phyloP scores from a whole-genome alignment of 2,888 invertebrate species.

The Schrankia costaestrigalis region DNA sequence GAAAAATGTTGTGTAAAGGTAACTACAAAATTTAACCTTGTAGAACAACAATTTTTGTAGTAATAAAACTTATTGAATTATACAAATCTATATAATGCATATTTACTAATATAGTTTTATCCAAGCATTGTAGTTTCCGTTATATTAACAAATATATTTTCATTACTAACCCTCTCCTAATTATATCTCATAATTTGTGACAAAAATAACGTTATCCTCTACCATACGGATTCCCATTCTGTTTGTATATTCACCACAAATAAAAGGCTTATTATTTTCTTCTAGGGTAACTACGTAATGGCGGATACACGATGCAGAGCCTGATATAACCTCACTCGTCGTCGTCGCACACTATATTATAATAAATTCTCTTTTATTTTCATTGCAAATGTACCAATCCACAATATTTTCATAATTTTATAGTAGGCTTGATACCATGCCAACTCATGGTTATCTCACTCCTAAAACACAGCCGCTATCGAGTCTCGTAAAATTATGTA shows the following conservation, averaged over 20 bases:
- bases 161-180: no score
- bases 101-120: no score
- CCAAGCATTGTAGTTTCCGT: no score
- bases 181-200: background rate
- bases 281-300: slow-evolving; percentile 15
- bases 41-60: no score
- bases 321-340: slow-evolving; percentile 8
- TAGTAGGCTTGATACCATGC: slow-evolving; percentile 42
- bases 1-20: no score
- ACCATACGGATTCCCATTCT: slow-evolving; percentile 12
- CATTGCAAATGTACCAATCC: slow-evolving; percentile 36
- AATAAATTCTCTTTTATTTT: slow-evolving; percentile 40
- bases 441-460: slow-evolving; percentile 45
- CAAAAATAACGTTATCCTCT: slow-evolving; percentile 2
- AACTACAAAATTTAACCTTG: no score
- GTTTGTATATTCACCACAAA: slow-evolving; percentile 11
- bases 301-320: slow-evolving; percentile 8
- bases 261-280: slow-evolving; percentile 13
- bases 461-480: slow-evolving; percentile 39
- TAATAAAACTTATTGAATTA: no score
- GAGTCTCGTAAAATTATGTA: slow-evolving; percentile 39
- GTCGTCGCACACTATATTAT: slow-evolving; percentile 26
- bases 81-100: no score
- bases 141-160: no score
- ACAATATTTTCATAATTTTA: slow-evolving; percentile 51